Evolutionary conservation across 2,113 vertebrate genomes (phyloP).

Genomic region (Myrmecobius fasciatus): DNA sequence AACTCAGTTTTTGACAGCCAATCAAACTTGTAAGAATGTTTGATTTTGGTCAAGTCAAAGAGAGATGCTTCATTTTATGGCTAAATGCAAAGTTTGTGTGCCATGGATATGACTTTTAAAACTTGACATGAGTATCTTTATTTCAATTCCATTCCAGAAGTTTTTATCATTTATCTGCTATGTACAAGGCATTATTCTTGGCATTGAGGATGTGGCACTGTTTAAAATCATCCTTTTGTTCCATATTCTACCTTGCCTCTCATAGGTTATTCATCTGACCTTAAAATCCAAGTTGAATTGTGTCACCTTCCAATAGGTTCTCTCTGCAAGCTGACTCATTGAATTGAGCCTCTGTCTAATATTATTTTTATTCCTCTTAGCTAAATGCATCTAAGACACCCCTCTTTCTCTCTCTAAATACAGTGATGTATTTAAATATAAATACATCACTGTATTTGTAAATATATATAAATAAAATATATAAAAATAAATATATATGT

Average conservation of each 20-base stretch:
- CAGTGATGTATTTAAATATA: no score
- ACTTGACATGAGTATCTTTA: not conserved
- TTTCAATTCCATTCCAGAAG: not conserved
- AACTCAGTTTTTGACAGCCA: not conserved
- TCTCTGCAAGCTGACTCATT: not conserved
- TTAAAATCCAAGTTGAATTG: conserved; percentile 9
- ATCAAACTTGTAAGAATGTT: not conserved
- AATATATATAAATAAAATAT: no score
- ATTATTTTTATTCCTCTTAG: not conserved
- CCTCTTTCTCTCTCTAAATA: not conserved
- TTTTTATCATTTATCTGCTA: not conserved
- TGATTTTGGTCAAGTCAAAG: not conserved
- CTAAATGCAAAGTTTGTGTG: not conserved
- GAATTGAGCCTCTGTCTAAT: not conserved
- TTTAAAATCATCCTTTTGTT: not conserved
- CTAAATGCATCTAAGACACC: not conserved
- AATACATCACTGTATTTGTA: no score
- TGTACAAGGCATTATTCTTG: not conserved
- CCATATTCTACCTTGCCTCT: not conserved
- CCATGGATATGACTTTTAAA: not conserved
- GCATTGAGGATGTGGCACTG: not conserved
- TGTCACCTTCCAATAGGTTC: not conserved
- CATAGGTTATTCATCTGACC: conserved; percentile 20
- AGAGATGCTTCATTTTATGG: not conserved
- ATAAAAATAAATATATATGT: no score